A percentile compares a stretch with the other conserved stretches of the same genome.
These are phyloP conservation scores for Microcebus griseorufus DNA, from an alignment of 2,113 vertebrate genomes.

Conservation along the genomic window DNA sequence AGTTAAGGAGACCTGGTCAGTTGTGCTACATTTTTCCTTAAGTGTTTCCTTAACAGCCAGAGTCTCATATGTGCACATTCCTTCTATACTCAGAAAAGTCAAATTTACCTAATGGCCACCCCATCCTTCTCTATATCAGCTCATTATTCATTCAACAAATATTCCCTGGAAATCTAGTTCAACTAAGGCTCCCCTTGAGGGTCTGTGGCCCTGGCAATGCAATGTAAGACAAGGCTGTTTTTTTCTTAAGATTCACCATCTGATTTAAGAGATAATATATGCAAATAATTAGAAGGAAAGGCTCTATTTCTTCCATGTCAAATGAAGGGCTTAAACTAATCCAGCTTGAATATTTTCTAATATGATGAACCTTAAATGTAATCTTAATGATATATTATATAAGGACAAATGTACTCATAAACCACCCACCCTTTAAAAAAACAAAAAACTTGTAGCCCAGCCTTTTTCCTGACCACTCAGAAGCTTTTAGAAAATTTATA, in stretches of 20 bases:
- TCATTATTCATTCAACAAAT: not conserved
- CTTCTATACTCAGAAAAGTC: not conserved
- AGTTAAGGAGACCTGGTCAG: not conserved
- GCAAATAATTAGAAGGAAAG: slow-evolving; percentile 20
- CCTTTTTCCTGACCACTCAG: not conserved
- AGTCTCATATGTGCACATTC: not conserved
- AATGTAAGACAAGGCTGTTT: not conserved
- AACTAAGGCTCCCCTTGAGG: not conserved
- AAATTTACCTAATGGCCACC: not conserved
- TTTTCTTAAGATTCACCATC: not conserved
- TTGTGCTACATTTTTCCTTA: not conserved
- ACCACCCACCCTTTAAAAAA: not conserved
- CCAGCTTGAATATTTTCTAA: not conserved
- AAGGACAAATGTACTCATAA: not conserved
- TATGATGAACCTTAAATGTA: not conserved
- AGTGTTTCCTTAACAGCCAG: not conserved
- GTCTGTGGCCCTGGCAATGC: too few species aligned
- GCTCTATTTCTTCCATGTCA: not conserved
- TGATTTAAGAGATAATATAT: not conserved
- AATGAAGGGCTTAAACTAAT: not conserved
- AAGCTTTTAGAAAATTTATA: not conserved
- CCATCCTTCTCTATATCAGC: not conserved
- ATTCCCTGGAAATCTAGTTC: not conserved
- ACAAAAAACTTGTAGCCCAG: not conserved
- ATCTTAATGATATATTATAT: not conserved